phyloP scores from a whole-genome alignment of 2,888 invertebrate genomes.

The Maniola hyperantus region DNA sequence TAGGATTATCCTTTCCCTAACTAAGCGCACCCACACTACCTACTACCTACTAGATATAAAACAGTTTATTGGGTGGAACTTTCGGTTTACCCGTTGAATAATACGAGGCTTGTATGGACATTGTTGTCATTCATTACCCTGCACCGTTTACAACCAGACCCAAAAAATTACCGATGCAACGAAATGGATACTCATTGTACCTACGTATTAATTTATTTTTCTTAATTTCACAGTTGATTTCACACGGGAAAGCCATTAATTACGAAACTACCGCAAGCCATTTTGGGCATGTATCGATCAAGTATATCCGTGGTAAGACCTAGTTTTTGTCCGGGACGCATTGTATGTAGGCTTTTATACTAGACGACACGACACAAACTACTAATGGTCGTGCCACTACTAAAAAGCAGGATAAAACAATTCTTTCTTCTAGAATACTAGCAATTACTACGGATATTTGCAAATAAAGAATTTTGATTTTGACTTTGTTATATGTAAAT shows the following conservation, averaged over 20 bases:
- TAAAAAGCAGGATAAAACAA: too few species aligned
- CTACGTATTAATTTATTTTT: constrained; percentile 24
- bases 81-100: too few species aligned
- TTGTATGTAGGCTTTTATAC: constrained; percentile 33
- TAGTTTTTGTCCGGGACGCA: constrained; percentile 46
- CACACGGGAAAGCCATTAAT: constrained; percentile 34
- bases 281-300: constrained; percentile 41
- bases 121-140: neutral
- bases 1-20: too few species aligned
- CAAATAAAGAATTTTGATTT: too few species aligned
- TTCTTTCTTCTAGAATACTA: too few species aligned
- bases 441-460: too few species aligned
- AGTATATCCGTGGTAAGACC: constrained; percentile 36
- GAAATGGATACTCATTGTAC: neutral
- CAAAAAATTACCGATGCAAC: neutral
- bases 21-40: too few species aligned
- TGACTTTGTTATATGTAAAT: too few species aligned
- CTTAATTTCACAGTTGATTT: constrained; percentile 35
- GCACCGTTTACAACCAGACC: constrained; percentile 6
- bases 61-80: too few species aligned
- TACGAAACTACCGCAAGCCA: constrained; percentile 36
- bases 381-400: too few species aligned
- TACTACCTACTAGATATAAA: too few species aligned
- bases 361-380: neutral
- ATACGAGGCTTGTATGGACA: too few species aligned